A percentile compares a stretch with the other conserved stretches of the same genome.
Evolutionary conservation across 2,888 invertebrate genomes (phyloP).

Genomic region (Cheilosia grossa): DNA sequence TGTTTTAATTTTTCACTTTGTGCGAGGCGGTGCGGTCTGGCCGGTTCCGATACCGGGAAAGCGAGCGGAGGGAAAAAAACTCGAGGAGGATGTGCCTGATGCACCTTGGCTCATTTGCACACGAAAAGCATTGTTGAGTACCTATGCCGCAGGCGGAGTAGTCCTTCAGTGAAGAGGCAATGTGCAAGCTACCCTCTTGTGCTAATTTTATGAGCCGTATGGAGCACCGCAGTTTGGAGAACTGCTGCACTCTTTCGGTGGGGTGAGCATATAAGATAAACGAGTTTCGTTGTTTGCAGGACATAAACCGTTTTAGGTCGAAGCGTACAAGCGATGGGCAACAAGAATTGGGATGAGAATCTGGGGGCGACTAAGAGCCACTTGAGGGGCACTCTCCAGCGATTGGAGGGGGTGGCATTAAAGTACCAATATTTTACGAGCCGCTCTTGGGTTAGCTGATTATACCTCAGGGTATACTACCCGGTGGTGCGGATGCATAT

Average conservation of each 20-base stretch:
- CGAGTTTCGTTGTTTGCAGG: conserved; percentile 74
- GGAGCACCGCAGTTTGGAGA: conserved; percentile 65
- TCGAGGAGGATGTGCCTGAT: conserved; percentile 38
- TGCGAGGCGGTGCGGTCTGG: conserved; percentile 29
- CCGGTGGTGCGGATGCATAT: conserved; percentile 53
- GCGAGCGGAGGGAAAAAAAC: conserved; percentile 19
- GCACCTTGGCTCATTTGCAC: conserved; percentile 72
- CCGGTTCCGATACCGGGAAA: conserved; percentile 12
- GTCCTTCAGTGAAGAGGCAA: conserved; percentile 53
- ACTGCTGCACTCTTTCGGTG: conserved; percentile 60
- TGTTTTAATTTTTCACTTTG: conserved; percentile 77
- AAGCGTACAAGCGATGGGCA: conserved; percentile 56
- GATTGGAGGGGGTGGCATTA: conserved; percentile 55
- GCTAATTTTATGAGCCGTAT: conserved; percentile 71
- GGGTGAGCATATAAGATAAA: conserved; percentile 71
- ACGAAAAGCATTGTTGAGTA: conserved; percentile 64
- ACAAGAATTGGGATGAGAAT: conserved; percentile 16
- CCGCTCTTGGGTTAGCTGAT: conserved; percentile 61
- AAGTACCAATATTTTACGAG: conserved; percentile 73
- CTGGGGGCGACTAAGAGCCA: conserved; percentile 44
- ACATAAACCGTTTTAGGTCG: conserved; percentile 74
- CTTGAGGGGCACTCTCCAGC: conserved; percentile 46
- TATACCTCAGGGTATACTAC: conserved; percentile 33
- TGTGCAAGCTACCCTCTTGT: conserved; percentile 62
- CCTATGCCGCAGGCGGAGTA: conserved; percentile 32